Base-by-base conservation (phyloP, 2,797 vertebrate species). In the Parauchenoglanis punctatus region DNA sequence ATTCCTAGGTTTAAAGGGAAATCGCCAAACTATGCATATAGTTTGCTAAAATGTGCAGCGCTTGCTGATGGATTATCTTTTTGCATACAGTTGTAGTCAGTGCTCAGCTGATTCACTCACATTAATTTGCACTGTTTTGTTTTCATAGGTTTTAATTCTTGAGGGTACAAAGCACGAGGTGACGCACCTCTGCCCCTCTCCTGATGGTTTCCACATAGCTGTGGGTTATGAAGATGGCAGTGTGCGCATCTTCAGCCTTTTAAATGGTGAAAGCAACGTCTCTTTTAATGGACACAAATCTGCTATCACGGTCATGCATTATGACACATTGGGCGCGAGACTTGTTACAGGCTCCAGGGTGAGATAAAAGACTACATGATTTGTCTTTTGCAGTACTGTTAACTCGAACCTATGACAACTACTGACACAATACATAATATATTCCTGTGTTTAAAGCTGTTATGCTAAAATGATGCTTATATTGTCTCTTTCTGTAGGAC, bases 231-330 rank as follows among this genome's bases (percentile, higher is more conserved):
- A 99, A 89, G 97, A 99, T 46, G 99, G 98, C 0, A 94, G 96
- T 0, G 94, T 99, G 85, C 95, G 95, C 44, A 91, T 99, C 88
- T 99, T 99, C 92, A 99, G 92, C 92, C 95, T 99, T 56, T 89
- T 97, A 7, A 98, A 93, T 0, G 97, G 97, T 0, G 97, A 99
- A 93, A 97, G 94, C 23, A 95, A 88, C 2, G 91, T 99, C 76
- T 97, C 97, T 28, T 99, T 99, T 93, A 99, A 96, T n/a, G 99
- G 99, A 20, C 99, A 99, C 94, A 99, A 97, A 93, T 96, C 97
- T 0, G 97, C 97, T 0, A 94, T 99, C 86, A 98, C 96, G 0
- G 91, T 93, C 13, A 95, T 99, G 23, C 95, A 91, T 83, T 99
- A 98, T 0, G 98, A 99, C 89, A 90, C 94, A 0, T 95, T 99